Conservation (phyloP, 2,797 vertebrate species). For the Hippoglossus hippoglossus region DNA sequence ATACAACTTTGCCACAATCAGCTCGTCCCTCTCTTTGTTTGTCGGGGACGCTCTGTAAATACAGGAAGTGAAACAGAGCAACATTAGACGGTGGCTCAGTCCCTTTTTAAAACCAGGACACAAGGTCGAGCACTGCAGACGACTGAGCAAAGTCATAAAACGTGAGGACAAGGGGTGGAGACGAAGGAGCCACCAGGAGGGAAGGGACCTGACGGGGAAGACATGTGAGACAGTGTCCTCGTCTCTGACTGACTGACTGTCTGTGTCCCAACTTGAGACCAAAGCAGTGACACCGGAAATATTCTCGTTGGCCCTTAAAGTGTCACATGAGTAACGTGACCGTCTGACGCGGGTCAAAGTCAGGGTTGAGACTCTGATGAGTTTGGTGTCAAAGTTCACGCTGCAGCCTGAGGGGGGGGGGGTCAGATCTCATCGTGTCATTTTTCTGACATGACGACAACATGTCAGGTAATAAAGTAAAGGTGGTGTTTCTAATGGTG, state of each 20-base stretch:
- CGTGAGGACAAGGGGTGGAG: not conserved
- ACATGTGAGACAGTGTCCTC: not conserved
- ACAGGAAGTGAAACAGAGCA: not conserved
- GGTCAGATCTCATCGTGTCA: constrained; percentile 7
- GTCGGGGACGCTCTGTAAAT: not conserved
- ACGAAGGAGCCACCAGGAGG: not conserved
- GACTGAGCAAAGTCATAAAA: not conserved
- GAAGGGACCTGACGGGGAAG: not conserved
- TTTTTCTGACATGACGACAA: constrained; percentile 1
- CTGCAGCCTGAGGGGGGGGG: not conserved
- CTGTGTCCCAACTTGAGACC: not conserved
- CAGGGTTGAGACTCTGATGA: constrained; percentile 1
- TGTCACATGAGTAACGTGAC: not conserved
- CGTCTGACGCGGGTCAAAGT: constrained; percentile 25
- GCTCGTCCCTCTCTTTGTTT: not conserved
- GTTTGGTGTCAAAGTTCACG: constrained; percentile 17
- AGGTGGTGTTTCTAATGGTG: not conserved
- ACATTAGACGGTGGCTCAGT: not conserved
- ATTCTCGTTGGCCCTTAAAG: not conserved
- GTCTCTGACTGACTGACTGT: not conserved
- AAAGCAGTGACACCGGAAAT: not conserved
- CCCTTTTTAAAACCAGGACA: not conserved
- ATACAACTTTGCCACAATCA: not conserved
- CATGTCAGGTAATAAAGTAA: not conserved
- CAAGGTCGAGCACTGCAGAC: not conserved